Evolutionary conservation across 92 coral and sea anemone species (phyloP), one percentile per base, ranked within the genome.

Genomic region (Phenganax subtilis): DNA sequence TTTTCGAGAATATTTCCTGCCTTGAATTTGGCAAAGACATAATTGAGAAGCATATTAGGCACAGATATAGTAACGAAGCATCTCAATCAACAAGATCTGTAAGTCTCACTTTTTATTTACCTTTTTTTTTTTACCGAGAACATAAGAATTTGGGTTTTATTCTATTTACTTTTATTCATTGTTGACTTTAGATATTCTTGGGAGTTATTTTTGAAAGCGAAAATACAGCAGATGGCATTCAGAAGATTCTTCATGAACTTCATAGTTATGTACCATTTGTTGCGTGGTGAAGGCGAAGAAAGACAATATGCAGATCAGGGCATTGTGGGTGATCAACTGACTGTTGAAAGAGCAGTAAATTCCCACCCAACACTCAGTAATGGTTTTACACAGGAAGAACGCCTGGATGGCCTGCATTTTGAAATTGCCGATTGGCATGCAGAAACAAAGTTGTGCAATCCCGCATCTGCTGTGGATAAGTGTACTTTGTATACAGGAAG

Each of bases 381-480:
- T 82, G 89, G 80, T 0, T 82, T 86, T 53, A 86, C 84, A 0
- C 74, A 84, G 3, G 86, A 86, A 54, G 89, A 86, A 59, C 16
- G 86, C 0, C 54, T 82, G 31, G 86, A 86, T 0, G 86, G 89
- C 16, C 63, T 82, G 3, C 86, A 82, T 63, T 86, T 71, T 72
- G 59, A 85, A 53, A 73, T 85, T 52, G 85, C 85, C 8, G 88
- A 84, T 51, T 77, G 87, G 83, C 83, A 84, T 75, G 76, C 68
- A 30, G 76, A 76, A 8, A 85, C 75, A 69, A 28, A 69, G 55
- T 69, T 69, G 16, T 7, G 9, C 16, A 28, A 12, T 69, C 75
- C 55, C 55, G 1, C 90, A 74, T 88, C 80, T 7, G 85, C 88
- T 25, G 64, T 88, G 30, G 90, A 88, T 85, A 88, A 88, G 75